phyloP scores from a whole-genome alignment of 2,797 vertebrate genomes.

The Chloroceryle amazona region DNA sequence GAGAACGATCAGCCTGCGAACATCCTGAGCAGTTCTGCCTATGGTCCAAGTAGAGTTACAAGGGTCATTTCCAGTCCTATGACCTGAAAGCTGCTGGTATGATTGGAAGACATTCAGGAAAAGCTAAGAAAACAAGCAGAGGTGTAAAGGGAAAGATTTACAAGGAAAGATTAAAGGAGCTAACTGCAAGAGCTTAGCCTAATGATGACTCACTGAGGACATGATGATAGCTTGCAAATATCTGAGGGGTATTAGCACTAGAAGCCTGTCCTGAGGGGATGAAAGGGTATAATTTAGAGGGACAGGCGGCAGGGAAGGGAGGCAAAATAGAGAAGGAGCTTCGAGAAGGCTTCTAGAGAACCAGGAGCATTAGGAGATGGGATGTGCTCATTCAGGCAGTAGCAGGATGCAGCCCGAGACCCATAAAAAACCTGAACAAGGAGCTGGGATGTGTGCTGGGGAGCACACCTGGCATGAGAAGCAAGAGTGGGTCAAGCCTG shows the following conservation, averaged over 20 bases:
- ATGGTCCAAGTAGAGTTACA: neutral
- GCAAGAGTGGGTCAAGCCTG: neutral
- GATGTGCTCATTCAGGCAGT: neutral
- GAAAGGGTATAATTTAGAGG: conserved; percentile 42
- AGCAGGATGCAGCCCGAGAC: neutral
- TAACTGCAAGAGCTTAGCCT: conserved; percentile 46
- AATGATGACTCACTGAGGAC: conserved; percentile 51
- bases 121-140: conserved; percentile 43
- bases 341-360: conserved; percentile 5
- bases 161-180: conserved; percentile 62
- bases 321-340: neutral
- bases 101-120: conserved; percentile 53
- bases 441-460: neutral
- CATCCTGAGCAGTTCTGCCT: neutral
- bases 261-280: neutral
- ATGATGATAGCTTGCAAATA: conserved; percentile 63
- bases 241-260: conserved; percentile 64
- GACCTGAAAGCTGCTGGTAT: neutral
- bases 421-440: neutral
- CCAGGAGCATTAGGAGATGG: neutral
- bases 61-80: conserved; percentile 8
- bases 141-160: conserved; percentile 66
- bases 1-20: neutral
- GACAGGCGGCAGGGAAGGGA: neutral
- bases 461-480: neutral